Evolutionary conservation across 2,797 vertebrate species (phyloP), one percentile per base, ranked within the genome.

Genomic region (Acipenser transmontanus): DNA sequence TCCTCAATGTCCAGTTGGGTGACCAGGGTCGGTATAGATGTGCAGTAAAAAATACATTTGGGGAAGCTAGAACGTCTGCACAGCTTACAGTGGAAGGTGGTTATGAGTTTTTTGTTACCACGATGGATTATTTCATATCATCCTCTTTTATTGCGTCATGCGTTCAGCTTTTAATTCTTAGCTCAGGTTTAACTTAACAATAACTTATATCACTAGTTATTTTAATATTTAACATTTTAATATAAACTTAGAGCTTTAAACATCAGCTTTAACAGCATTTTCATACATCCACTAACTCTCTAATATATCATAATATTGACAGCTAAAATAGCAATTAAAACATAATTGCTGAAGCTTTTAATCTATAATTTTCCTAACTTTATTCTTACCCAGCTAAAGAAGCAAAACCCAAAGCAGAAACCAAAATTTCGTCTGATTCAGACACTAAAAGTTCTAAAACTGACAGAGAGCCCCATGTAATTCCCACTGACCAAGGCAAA

Each of bases 321-420:
- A 71, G 61, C 70, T 82, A 72, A 81, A 50, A 54, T 62, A 67
- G 8, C 50, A 61, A 62, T 51, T 54, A 59, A 67, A 67, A 47
- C 61, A 57, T 56, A 57, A 57, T 68, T 68, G 61, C 52, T 57
- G 52, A 68, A 48, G 60, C 60, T 14, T 12, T 49, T 62, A 64
- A 64, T 51, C 48, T 66, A 70, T 82, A 82, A 64, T 91, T 92
- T 80, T 90, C 91, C 88, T 93, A 91, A 95, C 91, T 96, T 93
- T 93, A 95, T 96, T 92, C 93, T 95, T 87, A 80, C 84, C 83
- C 81, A 85, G 92, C 93, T 78, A 91, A 94, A 89, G 92, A 93
- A 92, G 89, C 76, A 60, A 84, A 85, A 86, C 75, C 87, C 87
- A 91, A 85, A 91, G 86, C 91, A 86, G 86, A 95, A 91, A 90